phyloP scores from a whole-genome alignment of 2,888 invertebrate species.

The Synergus laeviventris region DNA sequence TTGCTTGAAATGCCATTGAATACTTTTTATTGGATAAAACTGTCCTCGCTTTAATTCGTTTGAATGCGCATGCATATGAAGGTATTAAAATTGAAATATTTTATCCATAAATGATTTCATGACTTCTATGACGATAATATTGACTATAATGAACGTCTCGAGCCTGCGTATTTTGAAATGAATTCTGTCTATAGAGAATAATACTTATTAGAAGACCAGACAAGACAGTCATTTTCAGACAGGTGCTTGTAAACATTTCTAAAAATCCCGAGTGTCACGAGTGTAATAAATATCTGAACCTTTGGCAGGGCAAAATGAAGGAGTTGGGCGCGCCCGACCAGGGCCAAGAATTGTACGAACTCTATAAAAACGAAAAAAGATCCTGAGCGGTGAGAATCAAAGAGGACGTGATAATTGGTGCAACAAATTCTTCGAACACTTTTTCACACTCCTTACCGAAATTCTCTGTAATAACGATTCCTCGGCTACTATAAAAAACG shows the following conservation, averaged over 20 bases:
- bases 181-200: no score
- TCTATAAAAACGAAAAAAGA: conserved; percentile 3
- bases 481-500: not conserved
- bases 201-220: no score
- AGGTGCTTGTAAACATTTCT: not conserved
- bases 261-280: conserved; percentile 4
- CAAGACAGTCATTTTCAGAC: not conserved
- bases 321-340: not conserved
- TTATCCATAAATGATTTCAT: no score
- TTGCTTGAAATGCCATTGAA: no score
- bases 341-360: conserved; percentile 18
- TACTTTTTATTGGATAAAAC: no score
- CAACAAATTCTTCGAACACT: conserved; percentile 17
- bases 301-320: not conserved
- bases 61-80: no score
- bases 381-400: conserved; percentile 17
- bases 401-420: conserved; percentile 34
- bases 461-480: not conserved
- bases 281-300: not conserved
- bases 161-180: no score
- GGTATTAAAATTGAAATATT: no score
- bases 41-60: no score
- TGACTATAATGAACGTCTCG: no score
- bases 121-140: no score
- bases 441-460: conserved; percentile 16